Base-by-base conservation (phyloP, 2,888 invertebrate species). In the Perizoma affinitatum region DNA sequence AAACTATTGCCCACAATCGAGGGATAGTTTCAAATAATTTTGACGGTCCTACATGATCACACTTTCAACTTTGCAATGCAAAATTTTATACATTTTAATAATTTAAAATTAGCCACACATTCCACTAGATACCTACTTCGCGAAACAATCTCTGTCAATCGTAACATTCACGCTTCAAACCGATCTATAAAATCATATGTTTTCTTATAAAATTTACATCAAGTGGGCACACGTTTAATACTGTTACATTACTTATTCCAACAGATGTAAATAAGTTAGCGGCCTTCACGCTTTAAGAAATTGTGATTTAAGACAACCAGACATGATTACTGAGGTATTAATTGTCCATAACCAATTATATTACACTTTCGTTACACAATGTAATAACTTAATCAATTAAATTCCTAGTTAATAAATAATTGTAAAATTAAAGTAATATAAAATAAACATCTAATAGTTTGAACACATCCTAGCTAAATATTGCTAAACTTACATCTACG, bases 401-500 rank as follows among this genome's bases (percentile, higher is more conserved):
- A 72, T 76, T 75, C 57, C 87, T 88, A 86, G 78, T 83, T 78
- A 87, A 88, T 88, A 88, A 90, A 88, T 87, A 88, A 87, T 85
- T 83, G 83, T 84, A 82, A 83, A 75, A 81, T 83, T 78, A 78
- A 82, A 83, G 76, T 78, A 77, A 82, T 80, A 80, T 71, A 73
- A 78, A 85, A 84, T 78, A 83, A 85, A 81, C 78, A 76, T 83
- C 82, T 84, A 82, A 76, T 76, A 80, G 81, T 87, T 85, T 88
- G 90, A 90, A 92, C 90, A 89, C 90, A 88, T 89, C 88, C 90
- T 90, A 92, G 85, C 88, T 90, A 91, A 79, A 83, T 87, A 89
- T 88, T 85, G 86, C 88, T 90, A 90, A 81, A 86, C 80, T 75
- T 78, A 79, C 78, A 60, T 58, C 82, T 86, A 86, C 77, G 72